These are phyloP conservation scores for Jaculus jaculus DNA, from an alignment of 2,113 vertebrate species.

Conservation along the genomic window DNA sequence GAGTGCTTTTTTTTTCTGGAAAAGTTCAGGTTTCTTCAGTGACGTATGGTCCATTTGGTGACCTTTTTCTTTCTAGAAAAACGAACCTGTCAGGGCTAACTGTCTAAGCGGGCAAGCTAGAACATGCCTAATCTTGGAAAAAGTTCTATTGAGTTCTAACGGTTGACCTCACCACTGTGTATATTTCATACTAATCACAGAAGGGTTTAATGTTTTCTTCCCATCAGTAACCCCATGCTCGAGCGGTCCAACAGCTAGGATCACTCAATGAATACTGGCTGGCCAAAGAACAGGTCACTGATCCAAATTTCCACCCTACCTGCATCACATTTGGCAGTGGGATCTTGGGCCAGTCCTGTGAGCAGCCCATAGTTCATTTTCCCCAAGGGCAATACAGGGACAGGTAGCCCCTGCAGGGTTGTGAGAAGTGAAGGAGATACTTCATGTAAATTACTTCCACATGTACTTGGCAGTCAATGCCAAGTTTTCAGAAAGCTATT, in stretches of 20 bases:
- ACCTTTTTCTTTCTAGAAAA: conserved; percentile 6
- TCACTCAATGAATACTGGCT: not conserved
- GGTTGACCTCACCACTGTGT: not conserved
- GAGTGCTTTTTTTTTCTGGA: not conserved
- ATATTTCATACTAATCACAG: not conserved
- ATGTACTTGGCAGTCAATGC: not conserved
- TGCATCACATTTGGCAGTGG: not conserved
- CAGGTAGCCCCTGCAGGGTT: no score
- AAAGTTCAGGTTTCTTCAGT: not conserved
- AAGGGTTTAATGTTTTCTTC: not conserved
- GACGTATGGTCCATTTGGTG: not conserved
- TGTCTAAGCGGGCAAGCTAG: not conserved
- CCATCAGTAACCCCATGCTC: not conserved
- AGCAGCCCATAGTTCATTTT: not conserved
- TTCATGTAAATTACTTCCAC: not conserved
- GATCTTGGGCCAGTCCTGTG: not conserved
- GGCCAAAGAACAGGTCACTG: not conserved
- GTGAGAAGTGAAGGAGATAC: not conserved
- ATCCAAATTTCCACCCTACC: not conserved
- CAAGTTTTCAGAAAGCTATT: not conserved
- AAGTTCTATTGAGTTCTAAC: not conserved
- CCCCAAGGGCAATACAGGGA: not conserved
- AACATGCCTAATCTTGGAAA: not conserved
- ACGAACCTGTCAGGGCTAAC: not conserved
- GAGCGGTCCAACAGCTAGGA: not conserved